Percentiles rank a stretch among this genome's conserved stretches.
These are phyloP conservation scores for Lanistes nyassanus DNA, from an alignment of 1,140 invertebrate genomes.

Conservation along the genomic window DNA sequence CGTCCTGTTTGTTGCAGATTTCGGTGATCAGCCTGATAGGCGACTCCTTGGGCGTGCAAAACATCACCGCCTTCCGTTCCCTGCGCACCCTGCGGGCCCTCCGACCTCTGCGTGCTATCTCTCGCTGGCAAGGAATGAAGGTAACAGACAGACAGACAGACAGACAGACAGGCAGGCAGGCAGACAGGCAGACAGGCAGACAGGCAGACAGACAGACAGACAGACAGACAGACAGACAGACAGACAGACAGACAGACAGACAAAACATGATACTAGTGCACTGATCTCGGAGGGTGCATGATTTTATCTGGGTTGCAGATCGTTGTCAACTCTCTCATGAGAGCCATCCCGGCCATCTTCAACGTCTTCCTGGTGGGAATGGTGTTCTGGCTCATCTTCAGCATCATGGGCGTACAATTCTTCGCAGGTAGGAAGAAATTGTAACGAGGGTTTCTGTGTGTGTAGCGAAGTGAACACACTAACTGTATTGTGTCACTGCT, in stretches of 20 bases:
- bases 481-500: no score
- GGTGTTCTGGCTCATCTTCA: conserved; percentile 93
- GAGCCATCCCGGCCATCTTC: conserved; percentile 95
- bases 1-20: conserved; percentile 40
- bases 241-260: no score
- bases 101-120: conserved; percentile 89
- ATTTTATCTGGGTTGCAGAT: conserved; percentile 74
- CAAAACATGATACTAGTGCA: no score
- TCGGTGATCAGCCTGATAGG: conserved; percentile 56
- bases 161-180: neutral
- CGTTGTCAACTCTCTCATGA: conserved; percentile 92
- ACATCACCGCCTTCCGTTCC: conserved; percentile 78
- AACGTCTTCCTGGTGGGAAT: conserved; percentile 91
- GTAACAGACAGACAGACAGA: conserved; percentile 68
- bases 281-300: no score
- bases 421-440: conserved; percentile 79
- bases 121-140: conserved; percentile 95
- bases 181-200: neutral
- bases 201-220: no score
- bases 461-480: no score
- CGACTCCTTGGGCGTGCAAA: conserved; percentile 44
- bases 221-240: no score
- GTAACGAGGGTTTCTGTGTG: no score
- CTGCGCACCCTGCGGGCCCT: conserved; percentile 91
- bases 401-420: conserved; percentile 91